Conservation (phyloP, 2,113 vertebrate genomes). For the Poecile atricapillus region DNA sequence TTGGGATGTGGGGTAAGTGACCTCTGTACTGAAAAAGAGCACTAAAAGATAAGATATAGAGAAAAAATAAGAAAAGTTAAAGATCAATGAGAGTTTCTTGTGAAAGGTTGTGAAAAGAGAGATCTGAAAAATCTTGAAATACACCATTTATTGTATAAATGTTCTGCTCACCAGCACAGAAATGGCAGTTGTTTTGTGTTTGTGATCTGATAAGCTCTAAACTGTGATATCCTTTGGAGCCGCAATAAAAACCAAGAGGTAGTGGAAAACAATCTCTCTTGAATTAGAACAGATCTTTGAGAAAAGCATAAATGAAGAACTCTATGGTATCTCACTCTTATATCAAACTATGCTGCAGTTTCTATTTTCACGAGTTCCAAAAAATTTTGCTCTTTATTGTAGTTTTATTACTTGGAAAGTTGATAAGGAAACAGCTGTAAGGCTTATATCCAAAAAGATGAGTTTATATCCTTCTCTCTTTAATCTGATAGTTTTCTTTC, state of each 20-base stretch:
- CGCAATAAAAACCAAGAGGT: not conserved
- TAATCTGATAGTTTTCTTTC: not conserved
- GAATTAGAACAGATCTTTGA: not conserved
- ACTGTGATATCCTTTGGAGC: not conserved
- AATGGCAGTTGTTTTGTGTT: not conserved
- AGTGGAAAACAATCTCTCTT: not conserved
- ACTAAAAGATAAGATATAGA: not conserved
- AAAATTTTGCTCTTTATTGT: not conserved
- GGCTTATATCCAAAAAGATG: not conserved
- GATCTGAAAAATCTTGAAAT: not conserved
- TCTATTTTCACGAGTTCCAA: not conserved
- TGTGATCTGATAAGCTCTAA: not conserved
- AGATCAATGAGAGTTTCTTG: not conserved
- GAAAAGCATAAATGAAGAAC: not conserved
- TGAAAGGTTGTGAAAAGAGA: not conserved
- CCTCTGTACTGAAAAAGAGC: not conserved
- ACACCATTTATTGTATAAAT: not conserved
- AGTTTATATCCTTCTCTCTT: not conserved
- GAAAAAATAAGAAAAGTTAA: not conserved
- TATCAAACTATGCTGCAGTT: not conserved
- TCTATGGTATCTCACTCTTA: not conserved
- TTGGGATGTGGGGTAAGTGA: rapidly evolving
- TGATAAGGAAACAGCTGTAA: constrained; percentile 9
- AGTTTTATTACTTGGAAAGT: not conserved
- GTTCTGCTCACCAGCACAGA: not conserved